Percentiles rank a stretch among this genome's conserved stretches.
Evolutionary conservation across 2,113 vertebrate genomes (phyloP).

Genomic region (Channa maculata): DNA sequence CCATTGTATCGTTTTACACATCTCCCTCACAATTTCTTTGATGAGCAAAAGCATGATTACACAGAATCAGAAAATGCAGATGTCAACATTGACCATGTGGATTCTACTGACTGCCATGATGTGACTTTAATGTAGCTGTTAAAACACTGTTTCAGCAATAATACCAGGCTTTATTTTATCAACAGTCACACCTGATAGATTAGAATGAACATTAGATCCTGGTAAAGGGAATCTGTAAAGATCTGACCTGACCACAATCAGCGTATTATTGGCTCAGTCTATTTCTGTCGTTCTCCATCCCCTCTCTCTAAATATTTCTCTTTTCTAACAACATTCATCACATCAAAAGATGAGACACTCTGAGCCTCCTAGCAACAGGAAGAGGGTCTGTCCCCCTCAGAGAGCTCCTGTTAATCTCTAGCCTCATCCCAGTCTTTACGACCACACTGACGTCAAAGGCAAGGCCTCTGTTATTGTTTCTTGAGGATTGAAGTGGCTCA

Average conservation of each 20-base stretch:
- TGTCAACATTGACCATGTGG: background rate
- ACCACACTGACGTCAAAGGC: slow-evolving; percentile 69
- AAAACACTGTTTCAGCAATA: no score
- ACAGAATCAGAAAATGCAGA: slow-evolving; percentile 17
- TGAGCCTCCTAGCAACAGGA: slow-evolving; percentile 68
- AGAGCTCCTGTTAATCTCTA: slow-evolving; percentile 63
- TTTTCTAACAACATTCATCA: slow-evolving; percentile 38
- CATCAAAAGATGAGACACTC: slow-evolving; percentile 59
- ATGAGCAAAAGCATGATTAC: slow-evolving; percentile 9
- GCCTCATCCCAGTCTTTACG: slow-evolving; percentile 52
- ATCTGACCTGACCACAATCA: slow-evolving; percentile 30
- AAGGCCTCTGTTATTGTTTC: slow-evolving; percentile 59
- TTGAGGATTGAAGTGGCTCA: slow-evolving; percentile 42
- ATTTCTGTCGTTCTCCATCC: slow-evolving; percentile 28
- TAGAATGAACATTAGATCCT: slow-evolving; percentile 1
- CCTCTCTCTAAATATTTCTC: slow-evolving; percentile 23
- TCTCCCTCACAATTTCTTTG: background rate
- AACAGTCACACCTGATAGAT: background rate
- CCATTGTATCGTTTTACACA: slow-evolving; percentile 29
- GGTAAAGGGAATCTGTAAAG: background rate
- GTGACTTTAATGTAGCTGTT: no score
- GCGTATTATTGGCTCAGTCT: slow-evolving; percentile 29
- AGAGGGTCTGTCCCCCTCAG: slow-evolving; percentile 47
- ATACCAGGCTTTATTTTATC: no score
- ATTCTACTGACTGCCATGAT: background rate